Base-by-base conservation (phyloP, 2,888 invertebrate species). In the Ectropis crepuscularia region DNA sequence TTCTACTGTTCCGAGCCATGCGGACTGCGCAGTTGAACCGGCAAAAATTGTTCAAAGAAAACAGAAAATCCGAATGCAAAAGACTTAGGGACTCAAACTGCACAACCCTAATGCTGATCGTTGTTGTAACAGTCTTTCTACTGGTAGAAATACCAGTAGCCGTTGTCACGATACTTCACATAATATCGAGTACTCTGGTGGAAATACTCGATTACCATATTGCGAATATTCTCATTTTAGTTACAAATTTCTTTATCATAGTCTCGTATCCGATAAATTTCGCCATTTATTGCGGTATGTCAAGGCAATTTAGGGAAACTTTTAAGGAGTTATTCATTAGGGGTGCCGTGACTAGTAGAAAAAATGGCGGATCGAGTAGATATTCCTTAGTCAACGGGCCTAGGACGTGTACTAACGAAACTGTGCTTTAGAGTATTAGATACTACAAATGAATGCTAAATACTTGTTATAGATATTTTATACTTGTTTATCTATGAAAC, bases 201-300 rank as follows among this genome's bases (percentile, higher is more conserved):
- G 95, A 96, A 75, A 95, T 96, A 71, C 83, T 97, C 51, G 95
- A 97, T 86, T 97, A 97, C 77, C 93, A 95, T 70, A 94, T 96
- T 57, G 96, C 96, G 11, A 96, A 96, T 80, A 94, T 96, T 28
- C 93, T 97, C 68, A 96, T 97, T 62, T 85, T 96, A 67, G 95
- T 97, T 80, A 97, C 97, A 9, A 98, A 98, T 90, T 98, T 98
- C 89, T 96, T 97, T 83, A 97, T 99, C 66, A 96, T 98, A 63
- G 94, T 98, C 45, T 97, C 97, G 51, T 98, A 98, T 87, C 98
- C 98, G 9, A 96, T 98, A 63, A 98, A 98, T 86, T 98, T 99
- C 80, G 98, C 98, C 65, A 98, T 98, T 71, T 99, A 99, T 81
- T 98, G 98, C 84, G 98, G 98, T 28, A 99, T 99, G 99, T 98